Conservation (phyloP, 2,797 vertebrate genomes). For the Falco biarmicus region DNA sequence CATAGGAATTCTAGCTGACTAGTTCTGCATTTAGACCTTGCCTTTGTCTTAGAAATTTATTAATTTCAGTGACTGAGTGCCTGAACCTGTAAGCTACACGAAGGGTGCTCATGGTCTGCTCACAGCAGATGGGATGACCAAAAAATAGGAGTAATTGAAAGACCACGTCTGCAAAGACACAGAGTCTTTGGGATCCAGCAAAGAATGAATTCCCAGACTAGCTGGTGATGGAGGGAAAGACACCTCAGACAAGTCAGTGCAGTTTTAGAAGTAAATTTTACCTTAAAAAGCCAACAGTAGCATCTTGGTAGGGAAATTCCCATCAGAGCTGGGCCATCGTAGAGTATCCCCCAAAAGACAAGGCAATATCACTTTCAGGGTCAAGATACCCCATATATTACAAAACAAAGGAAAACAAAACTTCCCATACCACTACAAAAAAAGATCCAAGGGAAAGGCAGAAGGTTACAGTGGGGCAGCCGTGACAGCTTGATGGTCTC, state of each 20-base stretch:
- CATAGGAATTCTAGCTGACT: neutral
- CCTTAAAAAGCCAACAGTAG: neutral
- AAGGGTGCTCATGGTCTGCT: neutral
- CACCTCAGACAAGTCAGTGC: too few species aligned
- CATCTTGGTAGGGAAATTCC: neutral
- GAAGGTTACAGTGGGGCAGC: neutral
- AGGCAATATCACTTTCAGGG: too few species aligned
- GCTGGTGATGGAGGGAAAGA: neutral
- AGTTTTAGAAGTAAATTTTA: neutral
- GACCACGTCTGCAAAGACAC: neutral
- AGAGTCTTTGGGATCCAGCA: neutral
- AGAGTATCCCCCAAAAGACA: neutral
- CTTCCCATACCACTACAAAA: neutral
- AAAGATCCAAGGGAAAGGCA: fast-evolving
- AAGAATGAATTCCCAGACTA: neutral
- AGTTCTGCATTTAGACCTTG: neutral
- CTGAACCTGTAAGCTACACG: fast-evolving
- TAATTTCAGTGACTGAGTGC: fast-evolving
- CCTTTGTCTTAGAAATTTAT: neutral
- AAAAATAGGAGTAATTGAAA: neutral
- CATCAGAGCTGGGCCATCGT: fast-evolving
- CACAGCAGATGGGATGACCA: neutral
- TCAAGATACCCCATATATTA: fast-evolving
- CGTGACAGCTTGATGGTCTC: fast-evolving
- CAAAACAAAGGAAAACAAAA: neutral